Conservation (phyloP, 2,888 invertebrate genomes). For the Trachelus iudaicus region DNA sequence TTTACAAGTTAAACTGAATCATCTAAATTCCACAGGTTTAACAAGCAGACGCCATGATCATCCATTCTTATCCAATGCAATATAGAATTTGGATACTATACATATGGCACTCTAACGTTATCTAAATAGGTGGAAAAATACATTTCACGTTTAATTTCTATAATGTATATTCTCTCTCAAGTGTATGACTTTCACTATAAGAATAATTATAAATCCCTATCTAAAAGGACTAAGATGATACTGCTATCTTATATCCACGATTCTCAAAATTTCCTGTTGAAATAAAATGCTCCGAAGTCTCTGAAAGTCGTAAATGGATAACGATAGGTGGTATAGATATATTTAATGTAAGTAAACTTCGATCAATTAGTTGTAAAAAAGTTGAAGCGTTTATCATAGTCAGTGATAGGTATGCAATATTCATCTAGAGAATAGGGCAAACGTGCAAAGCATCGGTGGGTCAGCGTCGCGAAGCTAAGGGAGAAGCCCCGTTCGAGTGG, state of each 20-base stretch:
- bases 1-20: not conserved
- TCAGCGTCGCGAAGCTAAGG: not conserved
- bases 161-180: not conserved
- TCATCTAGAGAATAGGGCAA: not conserved
- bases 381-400: not conserved
- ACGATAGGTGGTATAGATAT: not conserved
- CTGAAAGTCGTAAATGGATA: not conserved
- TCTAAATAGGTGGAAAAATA: not conserved
- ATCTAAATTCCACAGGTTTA: not conserved
- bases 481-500: slow-evolving; percentile 1
- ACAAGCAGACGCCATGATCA: not conserved
- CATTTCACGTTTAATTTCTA: not conserved
- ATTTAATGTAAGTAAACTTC: not conserved
- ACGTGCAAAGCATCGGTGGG: not conserved
- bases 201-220: not conserved
- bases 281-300: not conserved
- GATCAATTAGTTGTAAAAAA: not conserved
- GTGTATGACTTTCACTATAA: not conserved
- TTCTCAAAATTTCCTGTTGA: not conserved
- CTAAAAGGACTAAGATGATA: not conserved
- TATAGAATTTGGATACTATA: not conserved
- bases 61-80: not conserved
- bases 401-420: not conserved
- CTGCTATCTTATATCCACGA: not conserved
- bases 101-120: not conserved